Conservation (phyloP, 2,888 invertebrate genomes). For the Parnassius apollo region DNA sequence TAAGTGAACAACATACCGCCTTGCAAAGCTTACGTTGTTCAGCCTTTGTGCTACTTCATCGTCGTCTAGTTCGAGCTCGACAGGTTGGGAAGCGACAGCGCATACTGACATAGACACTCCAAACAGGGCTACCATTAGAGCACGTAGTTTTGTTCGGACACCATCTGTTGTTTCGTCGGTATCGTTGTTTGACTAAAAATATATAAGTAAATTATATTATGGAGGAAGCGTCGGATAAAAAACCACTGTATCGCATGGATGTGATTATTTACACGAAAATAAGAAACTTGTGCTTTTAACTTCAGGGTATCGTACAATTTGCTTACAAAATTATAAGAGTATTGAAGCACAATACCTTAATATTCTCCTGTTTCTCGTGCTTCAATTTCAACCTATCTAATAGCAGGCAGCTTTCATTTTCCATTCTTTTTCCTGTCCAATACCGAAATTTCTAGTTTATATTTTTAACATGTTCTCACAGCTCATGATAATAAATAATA, state of each 20-base stretch:
- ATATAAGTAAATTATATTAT: not conserved
- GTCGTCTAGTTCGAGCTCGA: slow-evolving; percentile 68
- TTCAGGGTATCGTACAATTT: too few relatives aligned
- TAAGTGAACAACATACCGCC: slow-evolving; percentile 46
- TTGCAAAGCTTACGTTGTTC: slow-evolving; percentile 69
- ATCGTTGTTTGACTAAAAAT: slow-evolving; percentile 7
- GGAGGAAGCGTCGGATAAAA: too few relatives aligned
- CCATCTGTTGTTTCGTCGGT: slow-evolving; percentile 44
- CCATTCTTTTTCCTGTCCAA: slow-evolving; percentile 16
- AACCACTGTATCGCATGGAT: too few relatives aligned
- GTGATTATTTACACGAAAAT: too few relatives aligned
- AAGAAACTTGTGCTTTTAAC: too few relatives aligned
- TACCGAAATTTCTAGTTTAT: slow-evolving; percentile 13
- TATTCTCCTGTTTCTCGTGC: slow-evolving; percentile 9
- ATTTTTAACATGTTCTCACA: too few relatives aligned
- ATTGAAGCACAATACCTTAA: not conserved
- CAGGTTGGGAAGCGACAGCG: slow-evolving; percentile 69
- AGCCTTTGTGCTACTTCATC: slow-evolving; percentile 68
- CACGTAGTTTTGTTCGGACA: slow-evolving; percentile 56
- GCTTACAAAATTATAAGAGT: too few relatives aligned
- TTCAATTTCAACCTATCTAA: slow-evolving; percentile 20
- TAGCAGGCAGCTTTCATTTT: slow-evolving; percentile 34
- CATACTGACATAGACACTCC: slow-evolving; percentile 73
- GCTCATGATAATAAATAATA: not conserved
- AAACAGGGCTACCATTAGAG: slow-evolving; percentile 64